phyloP scores from a whole-genome alignment of 1,140 invertebrate genomes.

The Caerostris darwini region DNA sequence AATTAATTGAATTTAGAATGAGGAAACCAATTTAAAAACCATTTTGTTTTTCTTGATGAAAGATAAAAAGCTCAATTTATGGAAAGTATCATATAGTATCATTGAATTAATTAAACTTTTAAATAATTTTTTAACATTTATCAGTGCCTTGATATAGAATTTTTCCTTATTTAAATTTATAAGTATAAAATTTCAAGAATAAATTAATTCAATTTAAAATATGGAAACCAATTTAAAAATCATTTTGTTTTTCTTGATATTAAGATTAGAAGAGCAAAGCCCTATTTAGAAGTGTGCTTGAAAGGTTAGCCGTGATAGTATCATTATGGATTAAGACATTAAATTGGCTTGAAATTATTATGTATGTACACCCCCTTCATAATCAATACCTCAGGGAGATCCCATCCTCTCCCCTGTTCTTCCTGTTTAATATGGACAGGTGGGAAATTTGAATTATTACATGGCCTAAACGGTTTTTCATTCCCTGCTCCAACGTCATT shows the following conservation, averaged over 20 bases:
- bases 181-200: too few relatives aligned
- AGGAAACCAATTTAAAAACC: not conserved
- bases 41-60: not conserved
- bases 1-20: too few relatives aligned
- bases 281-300: not conserved
- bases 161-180: too few relatives aligned
- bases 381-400: constrained; percentile 42
- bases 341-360: constrained; percentile 37
- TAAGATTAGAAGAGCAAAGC: not conserved
- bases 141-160: too few relatives aligned
- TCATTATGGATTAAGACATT: constrained; percentile 65
- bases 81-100: too few relatives aligned
- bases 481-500: too few relatives aligned
- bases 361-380: not conserved
- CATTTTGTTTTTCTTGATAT: not conserved
- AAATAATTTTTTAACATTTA: too few relatives aligned
- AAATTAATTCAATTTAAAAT: too few relatives aligned
- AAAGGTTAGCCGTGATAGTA: not conserved
- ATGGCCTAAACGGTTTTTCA: not conserved
- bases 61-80: too few relatives aligned
- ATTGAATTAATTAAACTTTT: too few relatives aligned
- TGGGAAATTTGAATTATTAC: constrained; percentile 54
- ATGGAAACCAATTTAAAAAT: not conserved
- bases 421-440: constrained; percentile 20
- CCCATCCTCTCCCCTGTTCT: not conserved